Percentiles rank a stretch among this genome's conserved stretches.
These are phyloP conservation scores for Thermophis baileyi DNA, from an alignment of 2,113 vertebrate genomes.

Conservation along the genomic window DNA sequence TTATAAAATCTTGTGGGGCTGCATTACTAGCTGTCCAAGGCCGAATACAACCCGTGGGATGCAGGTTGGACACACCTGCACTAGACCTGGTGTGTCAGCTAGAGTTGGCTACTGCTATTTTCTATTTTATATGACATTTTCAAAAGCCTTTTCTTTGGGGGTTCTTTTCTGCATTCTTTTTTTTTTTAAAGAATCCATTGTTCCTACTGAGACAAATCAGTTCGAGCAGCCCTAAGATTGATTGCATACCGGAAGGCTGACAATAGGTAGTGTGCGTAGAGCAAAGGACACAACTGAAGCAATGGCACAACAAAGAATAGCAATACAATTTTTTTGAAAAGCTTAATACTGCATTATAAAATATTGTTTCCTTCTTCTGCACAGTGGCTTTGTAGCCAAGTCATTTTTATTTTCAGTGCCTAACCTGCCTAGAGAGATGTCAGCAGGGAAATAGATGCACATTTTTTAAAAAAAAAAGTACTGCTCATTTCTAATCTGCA, in stretches of 20 bases:
- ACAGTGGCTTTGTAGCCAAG: constrained; percentile 4
- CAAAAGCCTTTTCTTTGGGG: not conserved
- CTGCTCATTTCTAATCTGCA: constrained; percentile 70
- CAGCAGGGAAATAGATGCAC: constrained; percentile 39
- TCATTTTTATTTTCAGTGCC: constrained; percentile 49
- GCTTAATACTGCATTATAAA: constrained; percentile 13
- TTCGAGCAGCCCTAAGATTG: not conserved
- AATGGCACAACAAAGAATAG: constrained; percentile 29
- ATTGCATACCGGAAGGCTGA: not conserved
- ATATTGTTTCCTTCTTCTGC: constrained; percentile 33
- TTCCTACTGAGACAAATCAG: not conserved
- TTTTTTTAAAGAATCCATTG: not conserved
- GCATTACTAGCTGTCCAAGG: not conserved
- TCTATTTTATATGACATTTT: not conserved
- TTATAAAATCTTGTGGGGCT: not conserved
- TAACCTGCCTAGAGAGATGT: constrained; percentile 47
- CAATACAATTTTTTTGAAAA: not conserved
- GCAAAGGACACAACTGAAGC: not conserved
- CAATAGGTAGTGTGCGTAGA: not conserved
- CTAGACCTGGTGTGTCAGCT: not conserved
- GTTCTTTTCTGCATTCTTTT: not conserved
- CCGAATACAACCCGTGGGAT: not conserved
- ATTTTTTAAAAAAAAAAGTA: constrained; percentile 61
- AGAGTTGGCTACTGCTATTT: not conserved
- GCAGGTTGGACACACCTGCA: not conserved